Conservation (phyloP, 1,140 invertebrate genomes). For the Macrostomum lignano region DNA sequence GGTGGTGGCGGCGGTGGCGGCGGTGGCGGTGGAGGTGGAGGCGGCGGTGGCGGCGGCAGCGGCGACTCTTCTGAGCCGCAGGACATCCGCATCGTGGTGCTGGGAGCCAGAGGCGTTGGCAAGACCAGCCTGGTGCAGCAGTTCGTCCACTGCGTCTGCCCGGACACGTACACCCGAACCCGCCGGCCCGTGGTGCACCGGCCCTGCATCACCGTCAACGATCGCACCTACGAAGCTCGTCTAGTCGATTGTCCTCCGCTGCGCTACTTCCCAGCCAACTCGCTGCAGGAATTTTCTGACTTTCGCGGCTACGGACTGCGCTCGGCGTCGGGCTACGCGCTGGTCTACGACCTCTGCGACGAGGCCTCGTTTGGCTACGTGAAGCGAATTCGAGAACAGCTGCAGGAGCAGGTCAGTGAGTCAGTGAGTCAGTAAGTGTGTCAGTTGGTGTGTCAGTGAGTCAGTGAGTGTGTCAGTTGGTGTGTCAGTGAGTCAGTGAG, state of each 20-base stretch:
- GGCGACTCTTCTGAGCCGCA: conserved; percentile 19
- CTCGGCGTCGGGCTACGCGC: conserved; percentile 58
- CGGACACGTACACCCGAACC: no score
- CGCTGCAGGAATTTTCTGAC: conserved; percentile 49
- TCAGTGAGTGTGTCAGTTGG: conserved; percentile 3
- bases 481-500: no score
- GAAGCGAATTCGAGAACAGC: conserved; percentile 57
- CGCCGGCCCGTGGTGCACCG: no score
- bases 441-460: conserved; percentile 7
- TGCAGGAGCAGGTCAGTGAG: conserved; percentile 40
- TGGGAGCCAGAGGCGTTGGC: conserved; percentile 31
- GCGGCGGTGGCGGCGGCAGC: conserved; percentile 25
- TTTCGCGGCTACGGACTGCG: conserved; percentile 39
- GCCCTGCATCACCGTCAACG: no score
- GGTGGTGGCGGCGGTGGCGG: no score
- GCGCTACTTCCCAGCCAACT: conserved; percentile 47
- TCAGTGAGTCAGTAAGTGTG: no score
- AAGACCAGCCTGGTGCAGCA: no score
- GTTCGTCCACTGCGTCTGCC: no score
- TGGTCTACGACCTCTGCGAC: conserved; percentile 67
- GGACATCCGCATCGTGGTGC: conserved; percentile 27
- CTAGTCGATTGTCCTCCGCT: conserved; percentile 50
- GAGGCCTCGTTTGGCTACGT: conserved; percentile 62
- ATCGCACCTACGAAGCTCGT: conserved; percentile 19
- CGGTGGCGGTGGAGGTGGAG: no score